Evolutionary conservation across 92 coral and sea anemone genomes (phyloP), one percentile per base, ranked within the genome.

Genomic region (Epizoanthus stellaris): DNA sequence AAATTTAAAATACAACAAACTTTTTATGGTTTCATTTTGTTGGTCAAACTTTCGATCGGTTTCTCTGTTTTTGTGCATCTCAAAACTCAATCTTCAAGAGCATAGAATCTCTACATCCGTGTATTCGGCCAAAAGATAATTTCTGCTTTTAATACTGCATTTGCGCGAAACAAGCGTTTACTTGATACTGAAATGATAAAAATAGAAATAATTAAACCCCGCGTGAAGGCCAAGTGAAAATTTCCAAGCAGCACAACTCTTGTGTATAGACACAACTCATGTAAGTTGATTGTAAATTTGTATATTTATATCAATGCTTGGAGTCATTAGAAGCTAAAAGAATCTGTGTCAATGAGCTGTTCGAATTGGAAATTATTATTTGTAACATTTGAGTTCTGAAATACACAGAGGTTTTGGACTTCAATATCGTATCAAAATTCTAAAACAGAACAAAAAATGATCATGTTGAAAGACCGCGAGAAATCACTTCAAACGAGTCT

Each of bases 401-500:
- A 13, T 5, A 16, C 42, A 19, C 38, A 57, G 83, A 19, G 1
- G 58, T 43, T 63, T 47, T 12, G 23, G 14, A 11, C 6, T 79
- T 39, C 68, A 3, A 12, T 14, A 14, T 14, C 30, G 58, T 43
- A 79, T 53, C 70, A 62, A 42, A 43, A 63, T 43, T 72, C 56
- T 72, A 38, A 43, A 79, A 42, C 83, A 79, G 72, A 79, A n/a
- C n/a, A 62, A 70, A 16, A 56, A 63, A 23, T 66, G 11, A 49
- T 49, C 56, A 49, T 8, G 56, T 45, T 45, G 8, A 4, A 45
- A n/a, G n/a, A n/a, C n/a, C 70, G 66, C 49, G 66, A 63, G 67
- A 79, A 79, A 63, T 79, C 83, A 79, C 72, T 79, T 79, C 83
- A 79, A 63, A 38, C 67, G 70, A 79, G 83, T 63, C 47, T 79